Base-by-base conservation (phyloP, 2,888 invertebrate genomes). In the Microctonus hyperodae region DNA sequence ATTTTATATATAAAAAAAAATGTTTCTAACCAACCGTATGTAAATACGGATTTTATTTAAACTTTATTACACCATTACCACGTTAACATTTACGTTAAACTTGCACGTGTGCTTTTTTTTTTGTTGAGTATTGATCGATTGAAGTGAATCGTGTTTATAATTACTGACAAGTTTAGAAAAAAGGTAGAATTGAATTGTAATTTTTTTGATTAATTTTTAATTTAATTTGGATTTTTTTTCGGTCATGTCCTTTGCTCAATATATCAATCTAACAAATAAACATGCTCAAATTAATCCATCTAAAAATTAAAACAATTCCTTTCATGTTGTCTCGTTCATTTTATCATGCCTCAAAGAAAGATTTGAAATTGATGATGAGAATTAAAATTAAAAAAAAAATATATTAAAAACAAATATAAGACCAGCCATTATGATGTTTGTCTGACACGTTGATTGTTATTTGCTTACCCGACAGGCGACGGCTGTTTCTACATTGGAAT, bases 401-500 rank as follows among this genome's bases (percentile, higher is more conserved):
- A 23, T 60, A 62, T 20, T 61, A 11, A 40, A 53, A 69, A 60
- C 40, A 68, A 58, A 63, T 57, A 66, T 62, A 59, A 62, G 68
- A 68, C 58, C 67, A 53, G 70, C 68, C 70, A 70, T 67, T 74
- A 69, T 70, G 62, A 71, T 79, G 68, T 80, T n/a, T 73, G 74
- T 81, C 79, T 82, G 81, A 82, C 79, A 78, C 79, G 81, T 76
- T 78, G 88, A 89, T 55, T 51, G 22, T 88, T 92, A 92, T 93
- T 92, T 93, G 92, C 91, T 91, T 92, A 90, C 90, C 91, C 67
- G 62, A 92, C 93, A 95, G 95, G 94, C 92, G 94, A 94, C 91
- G 94, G 94, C 90, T 95, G 95, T 91, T 94, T 95, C 93, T 93
- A 93, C 93, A 93, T 95, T 89, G 95, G 94, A 89, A 90, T 95